These are phyloP conservation scores for Corynorhinus townsendii DNA, from an alignment of 2,113 vertebrate genomes.

Conservation along the genomic window DNA sequence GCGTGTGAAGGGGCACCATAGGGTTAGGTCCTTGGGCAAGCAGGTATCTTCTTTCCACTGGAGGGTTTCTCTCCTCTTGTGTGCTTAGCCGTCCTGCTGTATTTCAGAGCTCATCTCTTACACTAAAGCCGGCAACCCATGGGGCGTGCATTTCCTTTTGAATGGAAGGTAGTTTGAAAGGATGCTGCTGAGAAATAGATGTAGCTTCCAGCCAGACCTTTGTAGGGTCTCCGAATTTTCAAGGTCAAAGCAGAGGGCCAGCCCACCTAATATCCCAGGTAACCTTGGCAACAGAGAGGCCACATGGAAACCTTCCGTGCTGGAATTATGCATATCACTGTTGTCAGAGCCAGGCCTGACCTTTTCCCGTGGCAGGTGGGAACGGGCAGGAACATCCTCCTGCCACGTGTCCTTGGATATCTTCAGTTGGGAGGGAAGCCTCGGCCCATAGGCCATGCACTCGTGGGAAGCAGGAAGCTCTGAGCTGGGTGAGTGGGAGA, in stretches of 20 bases:
- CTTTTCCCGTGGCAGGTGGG: neutral
- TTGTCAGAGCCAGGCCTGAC: neutral
- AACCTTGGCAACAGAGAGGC: slow-evolving; percentile 13
- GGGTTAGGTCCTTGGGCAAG: neutral
- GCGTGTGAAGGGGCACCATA: neutral
- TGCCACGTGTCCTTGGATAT: neutral
- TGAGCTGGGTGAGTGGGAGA: neutral
- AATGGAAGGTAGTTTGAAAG: neutral
- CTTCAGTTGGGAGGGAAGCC: neutral
- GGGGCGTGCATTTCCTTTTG: neutral
- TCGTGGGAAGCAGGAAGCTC: neutral
- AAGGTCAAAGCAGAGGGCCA: slow-evolving; percentile 13
- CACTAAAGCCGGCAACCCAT: neutral
- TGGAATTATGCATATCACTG: neutral
- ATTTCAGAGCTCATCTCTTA: neutral
- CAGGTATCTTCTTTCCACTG: neutral
- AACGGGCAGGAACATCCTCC: neutral
- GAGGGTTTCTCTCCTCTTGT: neutral
- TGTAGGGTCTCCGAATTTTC: neutral
- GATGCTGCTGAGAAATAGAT: neutral
- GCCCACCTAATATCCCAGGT: neutral
- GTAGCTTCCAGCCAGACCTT: neutral
- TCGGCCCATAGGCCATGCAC: neutral
- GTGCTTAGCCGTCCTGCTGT: neutral
- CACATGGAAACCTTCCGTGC: neutral